A percentile compares a stretch with the other conserved stretches of the same genome.
Conservation (phyloP, 2,888 invertebrate genomes). For the Chymomyza fuscimana region DNA sequence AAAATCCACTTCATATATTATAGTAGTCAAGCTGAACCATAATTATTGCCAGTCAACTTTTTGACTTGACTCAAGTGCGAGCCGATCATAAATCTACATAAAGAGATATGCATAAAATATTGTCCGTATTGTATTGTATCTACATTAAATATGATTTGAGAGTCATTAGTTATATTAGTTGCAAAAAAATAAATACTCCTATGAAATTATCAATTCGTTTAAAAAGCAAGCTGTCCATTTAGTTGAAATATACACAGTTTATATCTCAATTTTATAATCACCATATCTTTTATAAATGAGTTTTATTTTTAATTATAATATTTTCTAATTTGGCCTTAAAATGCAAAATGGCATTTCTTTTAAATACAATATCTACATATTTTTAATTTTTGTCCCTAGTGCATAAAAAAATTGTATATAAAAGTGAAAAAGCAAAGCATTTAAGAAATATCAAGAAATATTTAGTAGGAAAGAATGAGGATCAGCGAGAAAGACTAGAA, state of each 20-base stretch:
- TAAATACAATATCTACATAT: too few relatives aligned
- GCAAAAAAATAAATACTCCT: not conserved
- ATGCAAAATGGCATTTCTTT: too few relatives aligned
- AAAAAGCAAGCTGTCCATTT: not conserved
- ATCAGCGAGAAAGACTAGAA: too few relatives aligned
- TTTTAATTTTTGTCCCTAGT: too few relatives aligned
- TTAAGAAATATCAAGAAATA: too few relatives aligned
- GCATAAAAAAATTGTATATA: too few relatives aligned
- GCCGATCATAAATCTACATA: constrained; percentile 63
- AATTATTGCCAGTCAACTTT: constrained; percentile 71
- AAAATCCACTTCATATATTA: constrained; percentile 42
- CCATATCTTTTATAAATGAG: too few relatives aligned
- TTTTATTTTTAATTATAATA: too few relatives aligned
- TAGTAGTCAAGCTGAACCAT: constrained; percentile 57
- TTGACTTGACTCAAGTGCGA: constrained; percentile 32
- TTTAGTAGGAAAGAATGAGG: too few relatives aligned
- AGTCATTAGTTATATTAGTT: not conserved
- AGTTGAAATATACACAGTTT: not conserved
- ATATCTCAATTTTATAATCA: too few relatives aligned
- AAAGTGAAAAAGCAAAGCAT: too few relatives aligned
- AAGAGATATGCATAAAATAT: constrained; percentile 41
- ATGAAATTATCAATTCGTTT: not conserved
- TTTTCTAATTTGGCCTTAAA: too few relatives aligned
- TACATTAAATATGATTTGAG: not conserved
- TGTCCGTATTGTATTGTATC: not conserved